Evolutionary conservation across 2,113 vertebrate genomes (phyloP).

Genomic region (Bambusicola thoracicus): DNA sequence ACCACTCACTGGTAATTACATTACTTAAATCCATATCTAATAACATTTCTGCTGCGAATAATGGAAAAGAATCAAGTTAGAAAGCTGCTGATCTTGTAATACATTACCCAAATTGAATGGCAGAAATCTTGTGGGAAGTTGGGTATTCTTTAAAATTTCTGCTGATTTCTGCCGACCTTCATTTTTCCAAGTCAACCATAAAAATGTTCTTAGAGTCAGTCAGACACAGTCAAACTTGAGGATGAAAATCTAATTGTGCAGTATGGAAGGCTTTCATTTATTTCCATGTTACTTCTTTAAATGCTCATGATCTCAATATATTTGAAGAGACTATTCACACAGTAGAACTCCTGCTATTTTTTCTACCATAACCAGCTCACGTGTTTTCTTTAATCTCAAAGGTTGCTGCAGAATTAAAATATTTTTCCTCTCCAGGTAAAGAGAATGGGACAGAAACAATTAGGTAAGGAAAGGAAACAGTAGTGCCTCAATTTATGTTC

Average conservation of each 20-base stretch:
- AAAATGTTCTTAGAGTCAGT: background rate
- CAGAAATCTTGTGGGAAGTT: background rate
- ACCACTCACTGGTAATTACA: slow-evolving; percentile 8
- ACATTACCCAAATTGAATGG: slow-evolving; percentile 17
- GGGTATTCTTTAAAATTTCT: background rate
- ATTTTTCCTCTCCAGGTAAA: background rate
- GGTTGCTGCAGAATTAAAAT: background rate
- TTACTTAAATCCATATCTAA: slow-evolving; percentile 41
- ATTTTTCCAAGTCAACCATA: background rate
- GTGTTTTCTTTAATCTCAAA: background rate
- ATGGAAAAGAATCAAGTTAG: slow-evolving; percentile 7
- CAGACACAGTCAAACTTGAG: background rate
- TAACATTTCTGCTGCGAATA: slow-evolving; percentile 35
- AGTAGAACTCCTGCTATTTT: background rate
- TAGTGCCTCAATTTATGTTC: background rate
- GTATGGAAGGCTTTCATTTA: background rate
- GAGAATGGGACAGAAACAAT: background rate
- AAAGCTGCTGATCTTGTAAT: slow-evolving; percentile 33
- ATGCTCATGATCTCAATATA: background rate
- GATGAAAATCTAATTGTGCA: background rate
- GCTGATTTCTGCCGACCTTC: background rate
- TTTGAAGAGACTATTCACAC: background rate
- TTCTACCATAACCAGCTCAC: background rate
- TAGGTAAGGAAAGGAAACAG: background rate
- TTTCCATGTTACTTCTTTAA: background rate